Evolutionary conservation across 1,140 invertebrate genomes (phyloP), one percentile per base, ranked within the genome.

Genomic region (Vanessa tameamea): DNA sequence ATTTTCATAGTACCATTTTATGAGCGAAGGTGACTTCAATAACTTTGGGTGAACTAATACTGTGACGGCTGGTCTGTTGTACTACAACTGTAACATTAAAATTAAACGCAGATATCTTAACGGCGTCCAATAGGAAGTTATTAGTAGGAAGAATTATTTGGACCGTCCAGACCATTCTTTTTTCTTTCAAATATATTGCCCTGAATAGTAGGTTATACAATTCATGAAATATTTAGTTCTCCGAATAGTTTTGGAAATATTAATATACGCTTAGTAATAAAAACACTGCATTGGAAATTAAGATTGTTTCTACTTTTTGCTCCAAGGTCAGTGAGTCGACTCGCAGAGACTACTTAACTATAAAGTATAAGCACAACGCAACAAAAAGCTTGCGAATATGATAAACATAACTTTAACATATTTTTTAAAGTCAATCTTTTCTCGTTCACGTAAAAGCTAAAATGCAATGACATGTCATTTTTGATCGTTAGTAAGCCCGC

Each of bases 271-370:
- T 77, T 71, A 78, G 81, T 80, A 82, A 85, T 80, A 85, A 84
- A 85, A 82, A 84, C 79, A 73, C 78, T 78, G 78, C 78, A 70
- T 82, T 77, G 67, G 78, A 82, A 81, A 85, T 84, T 85, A 83
- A 81, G 81, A 87, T 86, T 78, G 82, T 89, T 85, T 86, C 85
- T 85, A 82, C 81, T 91, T 89, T 89, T 89, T 89, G 83, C 85
- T 71, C 77, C 89, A 91, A 91, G 89, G 89, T 85, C 87, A 85
- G 85, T 83, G 80, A 87, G 89, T 90, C 85, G 86, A 87, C 83
- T 86, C 79, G 83, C 85, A 81, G 31, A 67, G 53, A 59, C 51
- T 61, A 37, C 15, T 37, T 31, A 61, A 68, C 51, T 31, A 53
- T 67, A 67, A 51, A 55, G 23, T 69, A 85, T 88, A 81, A 86